phyloP scores from a whole-genome alignment of 2,113 vertebrate species.

The Perognathus longimembris region DNA sequence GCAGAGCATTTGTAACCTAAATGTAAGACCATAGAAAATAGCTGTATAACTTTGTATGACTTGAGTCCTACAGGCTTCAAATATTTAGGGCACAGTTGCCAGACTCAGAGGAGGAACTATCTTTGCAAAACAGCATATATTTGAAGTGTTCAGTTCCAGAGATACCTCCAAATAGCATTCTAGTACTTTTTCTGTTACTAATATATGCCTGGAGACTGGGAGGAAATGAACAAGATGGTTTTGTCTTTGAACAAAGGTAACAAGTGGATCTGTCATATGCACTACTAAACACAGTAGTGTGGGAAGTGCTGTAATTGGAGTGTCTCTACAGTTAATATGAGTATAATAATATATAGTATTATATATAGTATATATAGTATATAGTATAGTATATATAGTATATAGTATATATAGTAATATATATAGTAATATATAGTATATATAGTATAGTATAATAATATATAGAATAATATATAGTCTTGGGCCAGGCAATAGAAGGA shows the following conservation, averaged over 20 bases:
- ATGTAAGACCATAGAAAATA: not conserved
- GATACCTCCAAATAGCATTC: not conserved
- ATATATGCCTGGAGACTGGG: not conserved
- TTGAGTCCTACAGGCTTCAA: not conserved
- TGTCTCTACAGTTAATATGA: not conserved
- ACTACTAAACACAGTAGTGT: not conserved
- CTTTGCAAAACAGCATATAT: not conserved
- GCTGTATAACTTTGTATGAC: not conserved
- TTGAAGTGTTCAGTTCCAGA: not conserved
- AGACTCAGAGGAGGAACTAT: not conserved
- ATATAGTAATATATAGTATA: too few species aligned
- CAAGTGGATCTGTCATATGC: not conserved
- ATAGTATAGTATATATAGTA: too few species aligned
- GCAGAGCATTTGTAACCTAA: not conserved
- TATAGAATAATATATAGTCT: too few species aligned
- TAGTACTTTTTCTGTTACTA: not conserved
- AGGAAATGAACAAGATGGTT: not conserved
- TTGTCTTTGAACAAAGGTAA: slow-evolving; percentile 16
- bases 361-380: too few species aligned
- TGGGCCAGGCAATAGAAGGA: not conserved
- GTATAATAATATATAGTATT: too few species aligned
- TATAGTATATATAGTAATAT: too few species aligned
- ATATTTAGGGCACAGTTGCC: not conserved
- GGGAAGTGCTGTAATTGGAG: not conserved
- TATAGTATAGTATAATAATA: too few species aligned